phyloP scores from a whole-genome alignment of 2,888 invertebrate species.

The Mylabris sibirica region DNA sequence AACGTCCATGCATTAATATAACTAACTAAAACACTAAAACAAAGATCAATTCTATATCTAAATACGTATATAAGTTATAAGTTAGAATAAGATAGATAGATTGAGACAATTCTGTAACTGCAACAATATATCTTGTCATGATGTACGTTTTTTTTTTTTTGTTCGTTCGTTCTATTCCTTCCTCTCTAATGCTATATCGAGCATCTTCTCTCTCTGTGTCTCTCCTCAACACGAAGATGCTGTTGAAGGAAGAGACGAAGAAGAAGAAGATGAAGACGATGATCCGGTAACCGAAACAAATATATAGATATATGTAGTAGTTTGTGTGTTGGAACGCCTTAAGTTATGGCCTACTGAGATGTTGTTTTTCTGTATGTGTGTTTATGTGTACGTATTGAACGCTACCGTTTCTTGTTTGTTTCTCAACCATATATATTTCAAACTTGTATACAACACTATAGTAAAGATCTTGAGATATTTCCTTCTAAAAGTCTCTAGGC shows the following conservation, averaged over 20 bases:
- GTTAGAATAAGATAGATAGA: conserved; percentile 37
- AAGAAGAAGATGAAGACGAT: conserved; percentile 40
- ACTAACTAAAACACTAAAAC: conserved; percentile 19
- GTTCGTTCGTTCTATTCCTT: neutral
- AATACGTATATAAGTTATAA: conserved; percentile 13
- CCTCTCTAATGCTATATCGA: neutral
- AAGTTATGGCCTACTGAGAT: conserved; percentile 55
- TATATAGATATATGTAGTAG: conserved; percentile 60
- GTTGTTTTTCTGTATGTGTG: conserved; percentile 29
- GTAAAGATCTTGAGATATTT: neutral
- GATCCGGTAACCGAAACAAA: conserved; percentile 57
- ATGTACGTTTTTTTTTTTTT: conserved; percentile 46
- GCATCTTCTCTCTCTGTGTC: neutral
- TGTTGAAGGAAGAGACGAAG: too few species aligned
- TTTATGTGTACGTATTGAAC: conserved; percentile 34
- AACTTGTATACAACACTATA: neutral
- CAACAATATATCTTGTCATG: conserved; percentile 55
- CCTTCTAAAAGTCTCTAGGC: neutral
- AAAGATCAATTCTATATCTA: conserved; percentile 28
- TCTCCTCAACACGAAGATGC: too few species aligned
- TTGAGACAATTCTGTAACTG: conserved; percentile 40
- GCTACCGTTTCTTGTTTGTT: conserved; percentile 40
- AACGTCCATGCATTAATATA: conserved; percentile 22
- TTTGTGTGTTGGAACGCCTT: conserved; percentile 55
- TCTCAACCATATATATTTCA: conserved; percentile 10